Evolutionary conservation across 2,888 invertebrate genomes (phyloP).

Genomic region (Lutraria lutraria): DNA sequence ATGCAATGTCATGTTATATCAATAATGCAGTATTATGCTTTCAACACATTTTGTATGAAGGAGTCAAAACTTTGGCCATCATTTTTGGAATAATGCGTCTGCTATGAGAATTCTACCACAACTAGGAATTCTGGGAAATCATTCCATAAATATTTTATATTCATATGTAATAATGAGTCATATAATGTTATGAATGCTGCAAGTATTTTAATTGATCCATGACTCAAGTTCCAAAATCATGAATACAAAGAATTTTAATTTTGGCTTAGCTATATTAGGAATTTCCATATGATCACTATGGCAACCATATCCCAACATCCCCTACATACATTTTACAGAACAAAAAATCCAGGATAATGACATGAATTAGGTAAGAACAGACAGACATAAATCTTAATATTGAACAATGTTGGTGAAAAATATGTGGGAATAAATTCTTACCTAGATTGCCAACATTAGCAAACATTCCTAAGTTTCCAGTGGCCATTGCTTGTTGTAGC

Average conservation of each 20-base stretch:
- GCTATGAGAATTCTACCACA: no score
- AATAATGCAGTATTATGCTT: background rate
- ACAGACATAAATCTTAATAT: background rate
- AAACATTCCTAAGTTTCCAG: slow-evolving; percentile 82
- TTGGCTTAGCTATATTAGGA: no score
- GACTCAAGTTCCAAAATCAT: no score
- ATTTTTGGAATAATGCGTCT: no score
- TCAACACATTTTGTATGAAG: background rate
- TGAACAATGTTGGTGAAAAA: background rate
- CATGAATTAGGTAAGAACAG: background rate
- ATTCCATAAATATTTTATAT: no score
- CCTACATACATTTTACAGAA: background rate
- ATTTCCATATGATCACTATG: background rate
- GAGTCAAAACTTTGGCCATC: no score
- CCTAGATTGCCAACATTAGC: slow-evolving; percentile 81
- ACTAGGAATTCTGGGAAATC: no score
- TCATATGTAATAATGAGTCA: no score
- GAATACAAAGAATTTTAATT: no score
- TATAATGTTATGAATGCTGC: no score
- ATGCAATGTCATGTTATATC: background rate
- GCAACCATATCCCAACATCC: background rate
- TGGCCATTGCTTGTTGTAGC: slow-evolving; percentile 84
- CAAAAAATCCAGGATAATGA: background rate
- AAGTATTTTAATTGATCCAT: no score
- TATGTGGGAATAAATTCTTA: slow-evolving; percentile 55